phyloP scores from a whole-genome alignment of 2,113 vertebrate genomes.

The Eulacestoma nigropectus region DNA sequence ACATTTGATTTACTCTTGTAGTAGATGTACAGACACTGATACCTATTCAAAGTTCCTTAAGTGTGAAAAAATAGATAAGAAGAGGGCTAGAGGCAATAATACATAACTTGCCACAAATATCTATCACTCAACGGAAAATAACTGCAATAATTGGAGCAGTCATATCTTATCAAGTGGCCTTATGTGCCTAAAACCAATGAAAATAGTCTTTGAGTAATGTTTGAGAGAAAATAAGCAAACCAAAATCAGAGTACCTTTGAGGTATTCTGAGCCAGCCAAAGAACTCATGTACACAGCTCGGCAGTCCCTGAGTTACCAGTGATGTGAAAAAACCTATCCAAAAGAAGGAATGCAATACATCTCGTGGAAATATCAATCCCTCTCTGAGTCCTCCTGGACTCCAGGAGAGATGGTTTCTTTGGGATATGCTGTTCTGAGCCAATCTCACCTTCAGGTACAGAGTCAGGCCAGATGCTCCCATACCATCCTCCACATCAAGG shows the following conservation, averaged over 20 bases:
- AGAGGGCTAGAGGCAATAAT: neutral
- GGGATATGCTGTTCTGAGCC: neutral
- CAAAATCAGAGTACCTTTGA: neutral
- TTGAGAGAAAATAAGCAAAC: neutral
- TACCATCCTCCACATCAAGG: neutral
- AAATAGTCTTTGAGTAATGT: neutral
- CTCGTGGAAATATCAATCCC: neutral
- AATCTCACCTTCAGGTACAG: neutral
- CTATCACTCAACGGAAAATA: neutral
- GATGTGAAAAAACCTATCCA: neutral
- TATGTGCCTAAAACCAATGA: neutral
- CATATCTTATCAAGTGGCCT: neutral
- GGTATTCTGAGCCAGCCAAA: neutral
- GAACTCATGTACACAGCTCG: neutral
- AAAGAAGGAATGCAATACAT: neutral
- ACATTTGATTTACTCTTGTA: neutral
- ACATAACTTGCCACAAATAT: neutral
- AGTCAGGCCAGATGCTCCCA: neutral
- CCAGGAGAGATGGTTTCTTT: neutral
- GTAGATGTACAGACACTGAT: neutral
- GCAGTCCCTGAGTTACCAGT: neutral
- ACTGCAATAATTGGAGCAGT: neutral
- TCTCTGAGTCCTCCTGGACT: fast-evolving
- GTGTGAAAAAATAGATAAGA: neutral
- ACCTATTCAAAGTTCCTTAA: neutral